Percentiles rank a stretch among this genome's conserved stretches.
Conservation (phyloP, 2,113 vertebrate genomes). For the Panurus biarmicus region DNA sequence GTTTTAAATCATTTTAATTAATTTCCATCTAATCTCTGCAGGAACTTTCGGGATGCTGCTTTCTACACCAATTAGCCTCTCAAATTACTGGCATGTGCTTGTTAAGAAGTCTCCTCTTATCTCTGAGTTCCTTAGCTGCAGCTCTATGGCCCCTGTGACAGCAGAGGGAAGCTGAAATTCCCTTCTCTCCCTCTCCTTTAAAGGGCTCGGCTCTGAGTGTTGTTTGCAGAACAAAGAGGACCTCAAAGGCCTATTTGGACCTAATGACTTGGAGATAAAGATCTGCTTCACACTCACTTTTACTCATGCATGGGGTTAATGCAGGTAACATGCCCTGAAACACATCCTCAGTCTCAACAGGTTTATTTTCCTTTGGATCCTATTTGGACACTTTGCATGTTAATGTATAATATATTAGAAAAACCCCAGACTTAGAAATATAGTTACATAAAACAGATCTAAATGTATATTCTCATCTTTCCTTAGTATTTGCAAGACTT, state of each 20-base stretch:
- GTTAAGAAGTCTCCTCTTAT: background rate
- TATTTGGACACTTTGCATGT: background rate
- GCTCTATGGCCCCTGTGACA: background rate
- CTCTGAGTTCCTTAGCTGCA: background rate
- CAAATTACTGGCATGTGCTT: background rate
- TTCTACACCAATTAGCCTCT: slow-evolving; percentile 32
- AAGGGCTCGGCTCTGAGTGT: background rate
- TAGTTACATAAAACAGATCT: background rate
- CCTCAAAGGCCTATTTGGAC: background rate
- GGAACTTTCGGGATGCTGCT: background rate
- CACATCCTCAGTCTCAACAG: background rate
- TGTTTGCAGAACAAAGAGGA: background rate
- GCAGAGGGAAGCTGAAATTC: background rate
- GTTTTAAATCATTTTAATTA: slow-evolving; percentile 40
- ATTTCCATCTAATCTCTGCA: slow-evolving; percentile 12
- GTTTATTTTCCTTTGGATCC: background rate
- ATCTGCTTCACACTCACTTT: background rate
- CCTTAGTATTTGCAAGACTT: background rate
- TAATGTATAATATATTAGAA: background rate
- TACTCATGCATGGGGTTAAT: background rate
- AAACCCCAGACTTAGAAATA: background rate
- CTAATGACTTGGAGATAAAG: background rate
- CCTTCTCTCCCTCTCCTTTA: background rate
- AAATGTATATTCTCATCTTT: background rate
- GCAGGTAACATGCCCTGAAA: background rate